Evolutionary conservation across 2,888 invertebrate genomes (phyloP), one percentile per base, ranked within the genome.

Genomic region (Itoplectis maculator): DNA sequence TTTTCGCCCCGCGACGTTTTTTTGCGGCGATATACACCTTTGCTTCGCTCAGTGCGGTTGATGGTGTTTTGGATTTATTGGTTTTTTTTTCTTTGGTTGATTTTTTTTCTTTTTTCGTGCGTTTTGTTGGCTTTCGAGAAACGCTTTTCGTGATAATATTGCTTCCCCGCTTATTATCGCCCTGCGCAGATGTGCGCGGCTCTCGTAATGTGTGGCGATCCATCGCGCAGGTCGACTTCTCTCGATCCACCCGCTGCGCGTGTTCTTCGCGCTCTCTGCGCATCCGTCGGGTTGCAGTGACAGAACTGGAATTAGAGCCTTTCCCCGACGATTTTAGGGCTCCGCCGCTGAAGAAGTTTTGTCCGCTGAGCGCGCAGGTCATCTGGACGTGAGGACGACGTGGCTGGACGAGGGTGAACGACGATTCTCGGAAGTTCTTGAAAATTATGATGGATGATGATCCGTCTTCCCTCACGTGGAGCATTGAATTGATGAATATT

Each of bases 261-360:
- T 15, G 15, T 59, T 5, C 56, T 29, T 29, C 35, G 37, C 35
- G 29, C 15, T 59, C 15, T 59, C 7, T 0, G 0, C 9, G 7
- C 7, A n/a, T 15, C 11, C 47, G 11, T 40, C 23, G 35, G 29
- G 15, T n/a, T 35, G 37, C 42, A 68, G 61, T 72, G 81, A 77
- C 77, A 77, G 73, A 73, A 81, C 68, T 77, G 45, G 73, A 77
- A 81, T 81, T 81, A 81, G 45, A 42, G n/a, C 29, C 59, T 75
- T 69, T 59, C n/a, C 40, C n/a, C 35, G 61, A n/a, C 2, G 20
- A 42, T 74, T 79, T 74, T 20, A 13, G 54, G 29, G 20, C 9
- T 20, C 6, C 42, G 11, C 2, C n/a, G 42, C 15, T 37, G 9
- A 13, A 45, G 29, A 18, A 29, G 61, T 18, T 42, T 74, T 45